Conservation (phyloP, 2,113 vertebrate genomes). For the Emberiza fucata region DNA sequence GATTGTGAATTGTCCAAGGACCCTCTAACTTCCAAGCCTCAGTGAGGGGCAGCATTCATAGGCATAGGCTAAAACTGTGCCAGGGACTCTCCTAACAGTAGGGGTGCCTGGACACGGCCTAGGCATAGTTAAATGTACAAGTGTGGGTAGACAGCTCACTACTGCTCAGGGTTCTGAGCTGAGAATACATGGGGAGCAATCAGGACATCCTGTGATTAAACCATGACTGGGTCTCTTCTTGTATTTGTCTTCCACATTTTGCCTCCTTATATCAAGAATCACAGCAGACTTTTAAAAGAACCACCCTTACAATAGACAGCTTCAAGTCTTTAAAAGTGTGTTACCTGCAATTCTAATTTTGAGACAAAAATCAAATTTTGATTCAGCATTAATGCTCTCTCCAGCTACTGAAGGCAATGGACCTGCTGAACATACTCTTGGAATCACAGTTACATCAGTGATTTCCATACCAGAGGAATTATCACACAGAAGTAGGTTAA, state of each 20-base stretch:
- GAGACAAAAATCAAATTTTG: not conserved
- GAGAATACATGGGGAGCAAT: not conserved
- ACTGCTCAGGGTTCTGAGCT: not conserved
- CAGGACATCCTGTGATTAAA: not conserved
- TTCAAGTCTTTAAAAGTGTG: not conserved
- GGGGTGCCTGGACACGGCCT: not conserved
- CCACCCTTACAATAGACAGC: not conserved
- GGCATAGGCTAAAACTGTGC: not conserved
- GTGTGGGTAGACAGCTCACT: not conserved
- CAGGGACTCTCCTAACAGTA: not conserved
- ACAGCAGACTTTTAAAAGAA: not conserved
- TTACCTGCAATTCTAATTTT: not conserved
- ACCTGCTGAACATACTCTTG: not conserved
- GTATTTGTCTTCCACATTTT: not conserved
- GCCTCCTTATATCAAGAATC: not conserved
- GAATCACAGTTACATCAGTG: not conserved
- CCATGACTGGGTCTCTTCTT: not conserved
- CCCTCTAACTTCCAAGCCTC: not conserved
- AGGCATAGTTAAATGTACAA: not conserved
- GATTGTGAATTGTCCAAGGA: not conserved
- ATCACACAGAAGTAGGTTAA: slow-evolving; percentile 26
- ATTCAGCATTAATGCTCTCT: not conserved
- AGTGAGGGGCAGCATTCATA: not conserved
- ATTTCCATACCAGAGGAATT: not conserved
- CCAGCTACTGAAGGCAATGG: not conserved